Evolutionary conservation across 2,797 vertebrate genomes (phyloP), one percentile per base, ranked within the genome.

Genomic region (Cirrhinus molitorella): DNA sequence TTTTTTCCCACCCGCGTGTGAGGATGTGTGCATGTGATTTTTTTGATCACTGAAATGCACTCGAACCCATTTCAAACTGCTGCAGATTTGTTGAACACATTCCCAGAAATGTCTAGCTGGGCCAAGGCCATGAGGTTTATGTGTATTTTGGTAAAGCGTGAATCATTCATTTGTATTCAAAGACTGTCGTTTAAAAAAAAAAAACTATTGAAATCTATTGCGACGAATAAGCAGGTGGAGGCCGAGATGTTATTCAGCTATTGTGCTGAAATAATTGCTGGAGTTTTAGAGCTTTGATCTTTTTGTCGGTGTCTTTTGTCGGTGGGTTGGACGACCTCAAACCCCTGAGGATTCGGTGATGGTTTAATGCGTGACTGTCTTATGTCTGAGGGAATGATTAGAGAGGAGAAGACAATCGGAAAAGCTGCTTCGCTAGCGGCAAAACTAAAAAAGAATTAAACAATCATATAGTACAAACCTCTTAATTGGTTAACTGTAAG

Each of bases 361-460:
- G 31, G 57, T 65, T 73, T 74, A 81, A 73, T 72, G 7, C 0
- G 21, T 51, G 31, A 73, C 57, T 73, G 80, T 81, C 80, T 73
- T 23, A 4, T 31, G 23, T 73, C 28, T 65, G 80, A 81, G 28
- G 2, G 45, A 37, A 80, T 37, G 57, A 63, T 73, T 73, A 51
- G 43, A 73, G 25, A 61, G 55, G 11, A 70, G 79, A 70, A 51
- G 47, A 81, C 70, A 81, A 34, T 37, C 53, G 7, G 51, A 47
- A n/a, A 9, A 55, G 53, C 11, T 47, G 2, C 55, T 49, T n/a
- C 55, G 6, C 17, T 11, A 51, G 31, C 31, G 31, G 2, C 31
- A 34, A 34, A 34, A 34, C 31, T 34, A 34, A 34, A 11, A 66
- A 71, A 28, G 1, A 49, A 31, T 49, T 57, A 17, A 40, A 72